phyloP scores from a whole-genome alignment of 2,113 vertebrate genomes.

The Hemiscyllium ocellatum region DNA sequence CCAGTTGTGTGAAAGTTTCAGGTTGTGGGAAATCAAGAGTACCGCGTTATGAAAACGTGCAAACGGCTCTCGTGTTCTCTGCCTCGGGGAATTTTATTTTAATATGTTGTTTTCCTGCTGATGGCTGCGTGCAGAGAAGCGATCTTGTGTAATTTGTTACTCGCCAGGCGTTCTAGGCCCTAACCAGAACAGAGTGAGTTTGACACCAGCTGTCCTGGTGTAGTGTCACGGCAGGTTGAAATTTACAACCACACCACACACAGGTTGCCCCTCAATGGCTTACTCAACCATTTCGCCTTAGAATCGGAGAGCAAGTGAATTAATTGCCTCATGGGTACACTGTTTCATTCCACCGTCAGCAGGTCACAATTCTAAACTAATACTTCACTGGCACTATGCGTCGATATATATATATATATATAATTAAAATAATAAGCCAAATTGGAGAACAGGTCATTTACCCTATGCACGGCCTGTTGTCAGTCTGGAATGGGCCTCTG shows the following conservation, averaged over 20 bases:
- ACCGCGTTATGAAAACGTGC: background rate
- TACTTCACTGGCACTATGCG: background rate
- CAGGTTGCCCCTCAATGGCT: background rate
- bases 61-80: background rate
- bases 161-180: background rate
- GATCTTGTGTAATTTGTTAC: background rate
- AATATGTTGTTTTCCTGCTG: background rate
- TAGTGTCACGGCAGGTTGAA: background rate
- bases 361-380: background rate
- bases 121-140: background rate
- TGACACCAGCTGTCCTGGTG: background rate
- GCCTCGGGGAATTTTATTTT: background rate
- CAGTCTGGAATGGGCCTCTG: background rate
- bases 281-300: background rate
- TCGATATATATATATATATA: background rate
- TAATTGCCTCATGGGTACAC: background rate
- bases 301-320: constrained; percentile 15
- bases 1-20: background rate
- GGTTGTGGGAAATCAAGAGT: background rate
- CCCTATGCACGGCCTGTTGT: background rate
- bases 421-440: background rate
- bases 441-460: too few species aligned
- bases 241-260: background rate
- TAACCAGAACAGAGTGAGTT: background rate
- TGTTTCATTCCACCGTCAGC: background rate